Percentiles rank a stretch among this genome's conserved stretches.
These are phyloP conservation scores for Puntigrus tetrazona DNA, from an alignment of 2,113 vertebrate species.

Conservation along the genomic window DNA sequence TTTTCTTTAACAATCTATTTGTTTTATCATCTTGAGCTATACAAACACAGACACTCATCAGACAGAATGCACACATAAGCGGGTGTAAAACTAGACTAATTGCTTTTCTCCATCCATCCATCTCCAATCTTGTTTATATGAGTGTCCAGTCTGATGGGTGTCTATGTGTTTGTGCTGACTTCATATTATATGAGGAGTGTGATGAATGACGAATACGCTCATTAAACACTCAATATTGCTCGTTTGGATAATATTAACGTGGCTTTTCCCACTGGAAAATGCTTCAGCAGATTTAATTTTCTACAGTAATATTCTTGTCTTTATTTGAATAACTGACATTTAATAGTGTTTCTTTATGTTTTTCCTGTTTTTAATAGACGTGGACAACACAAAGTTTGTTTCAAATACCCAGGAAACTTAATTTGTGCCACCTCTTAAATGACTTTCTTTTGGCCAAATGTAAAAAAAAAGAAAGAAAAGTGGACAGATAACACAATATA, in stretches of 20 bases:
- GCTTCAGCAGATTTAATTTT: not conserved
- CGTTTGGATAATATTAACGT: not conserved
- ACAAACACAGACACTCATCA: not conserved
- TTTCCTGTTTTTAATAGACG: not conserved
- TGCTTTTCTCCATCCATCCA: not conserved
- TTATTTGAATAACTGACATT: not conserved
- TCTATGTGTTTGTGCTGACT: not conserved
- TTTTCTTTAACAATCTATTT: not conserved
- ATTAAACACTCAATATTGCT: not conserved
- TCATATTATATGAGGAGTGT: not conserved
- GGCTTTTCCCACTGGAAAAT: not conserved
- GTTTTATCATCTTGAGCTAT: not conserved
- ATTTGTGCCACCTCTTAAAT: not conserved
- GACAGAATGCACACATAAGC: not conserved
- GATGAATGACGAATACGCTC: constrained; percentile 26
- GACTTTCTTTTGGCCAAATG: not conserved
- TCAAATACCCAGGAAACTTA: not conserved
- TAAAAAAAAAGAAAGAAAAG: not conserved
- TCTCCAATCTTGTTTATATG: not conserved
- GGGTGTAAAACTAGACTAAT: not conserved
- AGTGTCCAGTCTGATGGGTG: not conserved
- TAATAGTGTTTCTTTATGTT: not conserved
- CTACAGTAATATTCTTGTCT: not conserved
- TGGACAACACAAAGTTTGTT: not conserved
- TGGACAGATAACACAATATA: not conserved